Base-by-base conservation (phyloP, 92 coral and sea anemone species). In the Umimayanthus kanabou region DNA sequence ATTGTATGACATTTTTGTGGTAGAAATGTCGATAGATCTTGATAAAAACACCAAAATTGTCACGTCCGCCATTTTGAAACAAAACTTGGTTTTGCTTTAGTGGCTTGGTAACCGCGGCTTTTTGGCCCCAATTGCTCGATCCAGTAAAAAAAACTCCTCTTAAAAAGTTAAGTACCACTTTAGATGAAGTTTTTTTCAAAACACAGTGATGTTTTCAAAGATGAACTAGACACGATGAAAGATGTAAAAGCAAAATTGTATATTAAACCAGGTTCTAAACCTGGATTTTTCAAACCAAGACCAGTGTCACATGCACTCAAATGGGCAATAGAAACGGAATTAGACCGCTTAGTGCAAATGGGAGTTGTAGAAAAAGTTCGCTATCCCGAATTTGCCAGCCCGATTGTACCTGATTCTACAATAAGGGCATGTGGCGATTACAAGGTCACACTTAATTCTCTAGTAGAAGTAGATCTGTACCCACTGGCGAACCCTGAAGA, bases 401-500 rank as follows among this genome's bases (percentile, higher is more conserved):
- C 88, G 1, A 85, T 89, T 7, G 92, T 85, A 33, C 79, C 88
- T 9, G 92, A 92, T 73, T 43, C 76, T n/a, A 86, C 67, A 39
- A 86, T 80, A 28, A 65, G 92, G n/a, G 47, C 87, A 20, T 90
- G 91, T 87, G 91, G 92, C 14, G 91, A 90, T 67, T 86, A 30
- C 66, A 92, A 89, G 74, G 92, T 89, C 4, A 89, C 92, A 45
- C 69, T 89, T 33, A 86, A 89, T 47, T 55, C 89, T 30, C 39
- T 69, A 3, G 26, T 92, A 65, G 85, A 89, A 61, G 80, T 89
- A 14, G 85, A 89, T 79, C 89, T 85, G 61, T 78, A 77, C 55
- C 92, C 85, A 26, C 78, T 85, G 20, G 86, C 92, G 9, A 77
- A 89, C 53, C 91, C 92, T n/a, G 92, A 89, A 26, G 89, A 85